Conservation (phyloP, 2,797 vertebrate genomes). For the Allobates femoralis region DNA sequence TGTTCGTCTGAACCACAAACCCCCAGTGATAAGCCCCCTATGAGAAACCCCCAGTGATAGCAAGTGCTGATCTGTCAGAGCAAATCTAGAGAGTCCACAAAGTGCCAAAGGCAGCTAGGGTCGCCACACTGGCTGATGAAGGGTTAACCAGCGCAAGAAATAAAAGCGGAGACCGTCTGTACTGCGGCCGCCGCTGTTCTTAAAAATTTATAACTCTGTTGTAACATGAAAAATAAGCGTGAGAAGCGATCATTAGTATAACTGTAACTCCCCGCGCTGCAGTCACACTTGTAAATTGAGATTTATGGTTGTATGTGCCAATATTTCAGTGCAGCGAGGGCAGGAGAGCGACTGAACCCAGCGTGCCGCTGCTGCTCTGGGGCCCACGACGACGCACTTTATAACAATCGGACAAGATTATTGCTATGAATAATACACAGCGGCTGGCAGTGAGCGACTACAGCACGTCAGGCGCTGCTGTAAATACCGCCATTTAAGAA, state of each 20-base stretch:
- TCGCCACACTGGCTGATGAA: not conserved
- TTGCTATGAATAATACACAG: constrained; percentile 78
- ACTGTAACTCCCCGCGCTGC: constrained; percentile 79
- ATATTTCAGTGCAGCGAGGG: constrained; percentile 73
- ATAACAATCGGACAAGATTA: constrained; percentile 77
- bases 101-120: not conserved
- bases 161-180: not conserved
- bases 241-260: constrained; percentile 83
- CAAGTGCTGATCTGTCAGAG: not conserved
- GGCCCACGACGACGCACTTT: constrained; percentile 74
- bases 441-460: constrained; percentile 76
- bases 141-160: constrained; percentile 48
- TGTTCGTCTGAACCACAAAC: not conserved
- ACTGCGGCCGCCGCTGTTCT: constrained; percentile 74
- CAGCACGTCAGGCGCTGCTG: constrained; percentile 70
- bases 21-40: not conserved
- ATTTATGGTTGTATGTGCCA: constrained; percentile 82
- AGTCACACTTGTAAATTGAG: constrained; percentile 82
- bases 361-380: constrained; percentile 68
- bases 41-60: not conserved
- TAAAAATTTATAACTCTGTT: constrained; percentile 85
- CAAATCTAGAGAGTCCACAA: not conserved
- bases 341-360: constrained; percentile 67
- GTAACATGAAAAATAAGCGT: constrained; percentile 84
- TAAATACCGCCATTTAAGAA: constrained; percentile 76